Evolutionary conservation across 2,888 invertebrate genomes (phyloP), one percentile per base, ranked within the genome.

Genomic region (Alitta virens): DNA sequence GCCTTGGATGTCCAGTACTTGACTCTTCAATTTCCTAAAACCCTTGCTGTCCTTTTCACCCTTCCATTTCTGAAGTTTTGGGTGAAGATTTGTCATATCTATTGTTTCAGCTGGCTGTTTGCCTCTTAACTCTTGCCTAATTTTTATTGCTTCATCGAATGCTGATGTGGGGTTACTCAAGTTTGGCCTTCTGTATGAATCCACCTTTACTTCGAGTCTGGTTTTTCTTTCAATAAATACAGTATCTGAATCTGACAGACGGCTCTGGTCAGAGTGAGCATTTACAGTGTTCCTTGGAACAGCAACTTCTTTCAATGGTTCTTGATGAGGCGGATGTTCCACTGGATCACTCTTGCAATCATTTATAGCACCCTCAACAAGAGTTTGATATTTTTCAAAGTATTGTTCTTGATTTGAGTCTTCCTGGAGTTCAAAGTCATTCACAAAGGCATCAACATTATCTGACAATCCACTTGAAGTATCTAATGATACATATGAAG

Each of bases 1-100:
- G 51, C 71, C 54, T 14, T 68, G 63, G n/a, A 78, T 64, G 60
- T 78, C 70, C 9, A 70, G 72, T 14, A 75, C 74, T 68, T 78
- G 76, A 55, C 74, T 64, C 61, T 67, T 74, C 9, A 78, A 64
- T 54, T 75, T 75, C 27, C 75, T 67, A 59, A 72, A 75, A 16
- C 78, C 79, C 63, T 74, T 71, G 42, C 70, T 71, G 62, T 76
- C 77, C 33, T 61, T 68, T 62, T 56, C 56, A 43, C 64, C 63
- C 40, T 42, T 61, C 70, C 66, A 63, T 27, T 49, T 66, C 53
- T 49, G 18, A 7, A 56, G 16, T 56, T 56, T 23, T 16, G 56
- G 42, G 40, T 18, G 18, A 14, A 38, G 12, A n/a, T 18, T 5
- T 27, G 16, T 7, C 21, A 43, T 43, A 16, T 21, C 21, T 16